phyloP scores from a whole-genome alignment of 2,797 vertebrate species.

The Kryptopterus vitreolus region DNA sequence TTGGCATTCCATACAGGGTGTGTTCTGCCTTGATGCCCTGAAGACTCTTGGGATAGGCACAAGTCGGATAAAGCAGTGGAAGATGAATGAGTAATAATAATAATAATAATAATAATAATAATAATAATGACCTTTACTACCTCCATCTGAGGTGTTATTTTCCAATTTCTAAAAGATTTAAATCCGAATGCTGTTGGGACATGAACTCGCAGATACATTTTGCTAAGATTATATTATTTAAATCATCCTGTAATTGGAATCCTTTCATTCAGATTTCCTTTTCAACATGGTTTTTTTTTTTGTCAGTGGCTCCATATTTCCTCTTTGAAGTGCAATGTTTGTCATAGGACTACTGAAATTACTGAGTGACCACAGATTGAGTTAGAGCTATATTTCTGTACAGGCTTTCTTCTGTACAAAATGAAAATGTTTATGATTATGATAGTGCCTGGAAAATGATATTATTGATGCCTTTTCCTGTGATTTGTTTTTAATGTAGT shows the following conservation, averaged over 20 bases:
- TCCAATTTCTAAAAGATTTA: background rate
- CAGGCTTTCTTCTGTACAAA: background rate
- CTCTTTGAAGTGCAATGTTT: background rate
- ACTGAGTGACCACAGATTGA: background rate
- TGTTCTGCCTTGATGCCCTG: no score
- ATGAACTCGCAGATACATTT: background rate
- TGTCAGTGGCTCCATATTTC: background rate
- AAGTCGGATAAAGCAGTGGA: no score
- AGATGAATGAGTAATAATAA: no score
- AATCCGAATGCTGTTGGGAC: background rate
- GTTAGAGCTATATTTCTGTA: background rate
- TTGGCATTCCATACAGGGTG: no score
- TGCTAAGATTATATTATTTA: background rate
- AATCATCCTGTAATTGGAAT: background rate
- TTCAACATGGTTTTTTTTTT: background rate
- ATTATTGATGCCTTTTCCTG: no score
- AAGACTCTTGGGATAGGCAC: no score
- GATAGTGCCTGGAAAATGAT: no score
- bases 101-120: no score
- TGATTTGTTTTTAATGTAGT: background rate
- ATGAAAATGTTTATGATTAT: no score
- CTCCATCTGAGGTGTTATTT: no score
- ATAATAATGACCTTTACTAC: no score
- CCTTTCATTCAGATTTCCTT: background rate
- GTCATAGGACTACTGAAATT: no score